Percentiles rank a stretch among this genome's conserved stretches.
Conservation (phyloP, 2,888 invertebrate genomes). For the Ornithoptera priamus region DNA sequence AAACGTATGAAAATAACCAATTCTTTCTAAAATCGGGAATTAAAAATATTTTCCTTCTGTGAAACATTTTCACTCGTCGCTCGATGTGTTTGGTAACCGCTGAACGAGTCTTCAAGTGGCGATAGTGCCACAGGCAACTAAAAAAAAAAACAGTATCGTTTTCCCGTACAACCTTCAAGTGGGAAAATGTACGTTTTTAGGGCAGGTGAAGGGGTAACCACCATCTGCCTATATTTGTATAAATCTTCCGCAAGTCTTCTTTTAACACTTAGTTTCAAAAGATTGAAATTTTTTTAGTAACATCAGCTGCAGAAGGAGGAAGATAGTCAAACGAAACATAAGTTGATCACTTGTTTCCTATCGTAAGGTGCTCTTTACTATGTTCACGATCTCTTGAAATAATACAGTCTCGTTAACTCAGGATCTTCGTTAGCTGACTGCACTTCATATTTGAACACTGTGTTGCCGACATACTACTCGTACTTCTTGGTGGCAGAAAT, state of each 20-base stretch:
- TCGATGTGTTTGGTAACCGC: constrained; percentile 31
- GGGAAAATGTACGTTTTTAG: constrained; percentile 9
- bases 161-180: constrained; percentile 30
- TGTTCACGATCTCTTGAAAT: too few relatives aligned
- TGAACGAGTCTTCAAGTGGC: constrained; percentile 36
- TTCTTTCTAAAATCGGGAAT: constrained; percentile 12
- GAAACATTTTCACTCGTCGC: constrained; percentile 21
- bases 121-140: constrained; percentile 30
- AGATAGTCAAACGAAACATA: not conserved
- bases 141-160: constrained; percentile 40
- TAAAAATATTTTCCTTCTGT: constrained; percentile 22
- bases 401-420: too few relatives aligned
- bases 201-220: not conserved
- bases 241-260: too few relatives aligned
- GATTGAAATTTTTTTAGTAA: too few relatives aligned
- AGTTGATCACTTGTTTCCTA: not conserved
- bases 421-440: too few relatives aligned
- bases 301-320: too few relatives aligned
- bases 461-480: too few relatives aligned
- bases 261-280: too few relatives aligned
- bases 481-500: too few relatives aligned
- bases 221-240: constrained; percentile 8
- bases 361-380: too few relatives aligned
- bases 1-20: constrained; percentile 18
- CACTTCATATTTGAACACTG: too few relatives aligned